A percentile compares a stretch with the other conserved stretches of the same genome.
Conservation (phyloP, 37 sponge, comb jelly and placozoan species). For the Geodia barretti region DNA sequence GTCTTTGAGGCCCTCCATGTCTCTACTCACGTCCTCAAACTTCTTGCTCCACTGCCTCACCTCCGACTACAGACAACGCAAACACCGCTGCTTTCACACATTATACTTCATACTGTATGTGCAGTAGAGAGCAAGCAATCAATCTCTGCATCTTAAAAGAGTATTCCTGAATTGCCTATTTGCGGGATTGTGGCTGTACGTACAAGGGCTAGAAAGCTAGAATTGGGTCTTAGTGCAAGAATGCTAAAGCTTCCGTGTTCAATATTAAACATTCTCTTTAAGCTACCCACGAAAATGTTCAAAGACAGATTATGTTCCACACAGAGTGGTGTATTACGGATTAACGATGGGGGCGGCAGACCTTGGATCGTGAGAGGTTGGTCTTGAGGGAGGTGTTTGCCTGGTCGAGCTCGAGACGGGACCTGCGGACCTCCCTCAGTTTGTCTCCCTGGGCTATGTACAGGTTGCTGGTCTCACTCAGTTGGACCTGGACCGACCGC, state of each 20-base stretch:
- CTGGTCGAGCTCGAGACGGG: conserved; percentile 24
- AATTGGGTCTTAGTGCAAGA: no score
- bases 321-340: neutral
- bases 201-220: no score
- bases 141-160: no score
- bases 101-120: no score
- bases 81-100: no score
- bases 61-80: conserved; percentile 5
- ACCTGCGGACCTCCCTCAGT: conserved; percentile 34
- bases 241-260: no score
- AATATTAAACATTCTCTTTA: no score
- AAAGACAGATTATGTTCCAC: neutral
- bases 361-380: conserved; percentile 4
- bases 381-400: conserved; percentile 33
- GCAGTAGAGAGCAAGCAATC: no score
- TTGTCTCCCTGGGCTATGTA: conserved; percentile 34
- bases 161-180: no score
- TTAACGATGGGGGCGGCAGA: neutral
- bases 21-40: conserved; percentile 11
- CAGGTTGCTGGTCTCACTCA: conserved; percentile 29
- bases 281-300: no score
- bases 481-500: conserved; percentile 20
- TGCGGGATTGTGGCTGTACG: no score
- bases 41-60: neutral
- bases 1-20: conserved; percentile 12